Base-by-base conservation (phyloP, 2,888 invertebrate species). In the Pristionchus japonicus region DNA sequence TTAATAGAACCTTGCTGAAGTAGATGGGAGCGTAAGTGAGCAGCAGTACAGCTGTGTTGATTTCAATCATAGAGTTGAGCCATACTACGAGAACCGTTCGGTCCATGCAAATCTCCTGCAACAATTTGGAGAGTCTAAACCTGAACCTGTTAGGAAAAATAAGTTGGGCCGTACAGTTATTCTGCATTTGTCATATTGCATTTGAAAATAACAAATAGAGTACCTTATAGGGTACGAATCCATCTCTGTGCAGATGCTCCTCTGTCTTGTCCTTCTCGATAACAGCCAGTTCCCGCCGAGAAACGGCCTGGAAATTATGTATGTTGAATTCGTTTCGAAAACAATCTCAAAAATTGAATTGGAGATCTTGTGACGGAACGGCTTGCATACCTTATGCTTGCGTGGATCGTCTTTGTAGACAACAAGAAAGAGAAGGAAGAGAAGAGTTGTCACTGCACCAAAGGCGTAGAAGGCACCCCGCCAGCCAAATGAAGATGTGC, bases 11-110 rank as follows among this genome's bases (percentile, higher is more conserved):
- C 85, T 92, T 91, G 74, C 90, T 90, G 87, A 92, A 90, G 88
- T 93, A 93, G 17, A 91, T 90, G 27, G 93, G 93, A 31, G 92
- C 90, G 87, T 93, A 93, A 34, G 93, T 93, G 49, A 93, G 89
- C 13, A 93, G 90, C 52, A 93, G 90, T n/a, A 92, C 92, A n/a
- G 92, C 89, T 0, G 92, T 91, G 49, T 92, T 91, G 90, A 93
- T 92, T 86, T 93, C 93, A 37, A 91, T 92, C 31, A 93, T 91
- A 0, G 93, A 91, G 84, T 93, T 93, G 34, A 91, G 74, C 93
- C 93, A 93, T 7, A 93, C 91, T 27, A 90, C 90, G 47, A 91
- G 52, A 11, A 93, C 91, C 7, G 80, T 61, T 4, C 17, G 15
- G 27, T 80, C 57, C 13, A 34, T 87, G 43, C 77, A 87, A 27